Evolutionary conservation across 2,113 vertebrate species (phyloP).

Genomic region (Aegotheles bennettii): DNA sequence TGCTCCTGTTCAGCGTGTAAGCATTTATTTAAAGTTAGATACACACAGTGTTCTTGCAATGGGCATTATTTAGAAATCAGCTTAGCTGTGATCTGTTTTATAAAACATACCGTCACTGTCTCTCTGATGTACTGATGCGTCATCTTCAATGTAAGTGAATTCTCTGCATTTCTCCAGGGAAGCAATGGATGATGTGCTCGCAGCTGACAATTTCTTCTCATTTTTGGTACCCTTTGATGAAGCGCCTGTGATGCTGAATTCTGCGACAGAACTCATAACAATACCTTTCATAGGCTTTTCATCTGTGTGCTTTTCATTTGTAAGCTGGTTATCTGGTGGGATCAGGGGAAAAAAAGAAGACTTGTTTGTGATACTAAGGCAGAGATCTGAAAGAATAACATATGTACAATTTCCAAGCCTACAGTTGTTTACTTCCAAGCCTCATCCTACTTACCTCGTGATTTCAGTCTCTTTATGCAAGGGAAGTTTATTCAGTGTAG

Average conservation of each 20-base stretch:
- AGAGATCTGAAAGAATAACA: slow-evolving; percentile 31
- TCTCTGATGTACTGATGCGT: slow-evolving; percentile 71
- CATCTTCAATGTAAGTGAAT: slow-evolving; percentile 76
- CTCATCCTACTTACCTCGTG: background rate
- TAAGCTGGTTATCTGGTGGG: slow-evolving; percentile 73
- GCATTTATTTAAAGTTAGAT: slow-evolving; percentile 1
- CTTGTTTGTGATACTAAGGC: background rate
- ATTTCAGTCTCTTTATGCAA: background rate
- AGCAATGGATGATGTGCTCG: slow-evolving; percentile 69
- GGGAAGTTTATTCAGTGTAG: background rate
- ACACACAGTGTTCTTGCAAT: slow-evolving; percentile 39
- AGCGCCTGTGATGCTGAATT: slow-evolving; percentile 73
- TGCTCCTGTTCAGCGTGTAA: slow-evolving; percentile 47
- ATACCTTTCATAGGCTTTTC: slow-evolving; percentile 74
- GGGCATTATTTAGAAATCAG: slow-evolving; percentile 59
- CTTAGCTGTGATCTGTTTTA: slow-evolving; percentile 28
- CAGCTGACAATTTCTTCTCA: slow-evolving; percentile 73
- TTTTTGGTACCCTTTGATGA: slow-evolving; percentile 73
- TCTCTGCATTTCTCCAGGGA: slow-evolving; percentile 78
- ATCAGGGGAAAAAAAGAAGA: background rate
- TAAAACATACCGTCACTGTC: slow-evolving; percentile 76
- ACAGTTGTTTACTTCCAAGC: slow-evolving; percentile 4
- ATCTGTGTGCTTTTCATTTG: slow-evolving; percentile 71
- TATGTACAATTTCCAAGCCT: slow-evolving; percentile 22
- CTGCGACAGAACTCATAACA: slow-evolving; percentile 71